Percentiles rank a stretch among this genome's conserved stretches.
These are phyloP conservation scores for Mustela lutreola DNA, from an alignment of 2,113 vertebrate species.

Conservation along the genomic window DNA sequence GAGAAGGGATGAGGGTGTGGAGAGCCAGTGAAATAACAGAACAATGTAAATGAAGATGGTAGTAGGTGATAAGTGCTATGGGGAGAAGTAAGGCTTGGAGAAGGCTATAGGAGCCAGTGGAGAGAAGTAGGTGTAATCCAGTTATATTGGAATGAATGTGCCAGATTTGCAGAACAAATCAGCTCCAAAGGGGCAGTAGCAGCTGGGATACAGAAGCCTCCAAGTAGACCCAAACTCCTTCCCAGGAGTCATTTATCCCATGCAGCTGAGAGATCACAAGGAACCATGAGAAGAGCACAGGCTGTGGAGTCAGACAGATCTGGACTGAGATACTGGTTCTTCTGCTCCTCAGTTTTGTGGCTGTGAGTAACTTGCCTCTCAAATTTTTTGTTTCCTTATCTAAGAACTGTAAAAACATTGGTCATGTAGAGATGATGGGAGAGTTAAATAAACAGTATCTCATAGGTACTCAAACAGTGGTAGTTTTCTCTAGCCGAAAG, in stretches of 20 bases:
- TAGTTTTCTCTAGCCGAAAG: not conserved
- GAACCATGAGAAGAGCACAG: not conserved
- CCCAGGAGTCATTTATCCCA: not conserved
- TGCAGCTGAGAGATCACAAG: not conserved
- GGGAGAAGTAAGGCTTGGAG: not conserved
- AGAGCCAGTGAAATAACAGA: not conserved
- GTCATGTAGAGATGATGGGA: not conserved
- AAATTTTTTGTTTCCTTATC: not conserved
- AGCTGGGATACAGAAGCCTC: not conserved
- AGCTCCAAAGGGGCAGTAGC: not conserved
- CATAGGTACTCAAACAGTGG: not conserved
- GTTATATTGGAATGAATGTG: not conserved
- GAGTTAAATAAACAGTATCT: not conserved
- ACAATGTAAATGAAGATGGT: not conserved
- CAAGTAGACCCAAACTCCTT: not conserved
- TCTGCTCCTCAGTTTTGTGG: not conserved
- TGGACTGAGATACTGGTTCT: not conserved
- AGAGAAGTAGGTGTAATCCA: not conserved
- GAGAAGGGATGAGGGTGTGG: accelerated
- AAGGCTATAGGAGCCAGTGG: too few species aligned
- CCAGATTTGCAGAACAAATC: not conserved
- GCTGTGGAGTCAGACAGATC: not conserved
- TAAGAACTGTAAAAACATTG: not conserved
- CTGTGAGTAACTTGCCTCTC: not conserved
- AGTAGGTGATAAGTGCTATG: not conserved